Percentiles rank a stretch among this genome's conserved stretches.
phyloP scores from a whole-genome alignment of 2,797 vertebrate genomes.

The Odontamblyopus rebecca region DNA sequence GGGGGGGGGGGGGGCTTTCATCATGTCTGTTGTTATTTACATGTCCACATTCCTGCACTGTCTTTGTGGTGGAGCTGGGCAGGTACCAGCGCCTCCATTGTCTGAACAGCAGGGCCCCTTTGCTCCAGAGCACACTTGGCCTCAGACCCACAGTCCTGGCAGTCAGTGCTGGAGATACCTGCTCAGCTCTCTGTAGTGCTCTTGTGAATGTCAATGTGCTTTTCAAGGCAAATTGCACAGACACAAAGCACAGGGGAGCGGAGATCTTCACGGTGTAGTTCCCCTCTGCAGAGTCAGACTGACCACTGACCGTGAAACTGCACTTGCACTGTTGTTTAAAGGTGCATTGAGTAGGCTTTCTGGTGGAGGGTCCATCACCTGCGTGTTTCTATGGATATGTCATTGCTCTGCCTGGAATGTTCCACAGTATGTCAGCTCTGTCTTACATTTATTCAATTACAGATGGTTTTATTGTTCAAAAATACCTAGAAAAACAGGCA shows the following conservation, averaged over 20 bases:
- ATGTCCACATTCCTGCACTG: slow-evolving; percentile 15
- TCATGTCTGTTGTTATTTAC: slow-evolving; percentile 12
- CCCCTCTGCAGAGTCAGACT: background rate
- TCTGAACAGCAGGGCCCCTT: slow-evolving; percentile 46
- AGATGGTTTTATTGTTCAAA: no score
- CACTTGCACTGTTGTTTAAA: background rate
- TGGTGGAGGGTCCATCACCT: no score
- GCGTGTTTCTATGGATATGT: no score
- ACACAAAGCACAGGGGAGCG: background rate
- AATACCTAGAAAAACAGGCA: no score
- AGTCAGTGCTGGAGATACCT: slow-evolving; percentile 35
- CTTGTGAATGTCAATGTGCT: slow-evolving; percentile 21
- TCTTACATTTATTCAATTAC: no score
- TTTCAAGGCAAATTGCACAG: background rate
- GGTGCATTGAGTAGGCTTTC: no score
- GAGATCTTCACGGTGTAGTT: background rate
- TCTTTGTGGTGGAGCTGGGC: slow-evolving; percentile 34
- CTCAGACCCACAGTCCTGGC: slow-evolving; percentile 42
- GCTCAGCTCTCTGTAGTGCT: slow-evolving; percentile 7
- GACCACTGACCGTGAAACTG: slow-evolving; percentile 29
- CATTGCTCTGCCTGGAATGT: no score
- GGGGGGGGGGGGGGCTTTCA: no score
- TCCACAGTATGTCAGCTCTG: no score
- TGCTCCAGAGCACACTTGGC: slow-evolving; percentile 48
- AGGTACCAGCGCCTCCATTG: slow-evolving; percentile 41